Conservation (phyloP, 2,113 vertebrate genomes). For the cattle (Bos taurus) region DNA sequence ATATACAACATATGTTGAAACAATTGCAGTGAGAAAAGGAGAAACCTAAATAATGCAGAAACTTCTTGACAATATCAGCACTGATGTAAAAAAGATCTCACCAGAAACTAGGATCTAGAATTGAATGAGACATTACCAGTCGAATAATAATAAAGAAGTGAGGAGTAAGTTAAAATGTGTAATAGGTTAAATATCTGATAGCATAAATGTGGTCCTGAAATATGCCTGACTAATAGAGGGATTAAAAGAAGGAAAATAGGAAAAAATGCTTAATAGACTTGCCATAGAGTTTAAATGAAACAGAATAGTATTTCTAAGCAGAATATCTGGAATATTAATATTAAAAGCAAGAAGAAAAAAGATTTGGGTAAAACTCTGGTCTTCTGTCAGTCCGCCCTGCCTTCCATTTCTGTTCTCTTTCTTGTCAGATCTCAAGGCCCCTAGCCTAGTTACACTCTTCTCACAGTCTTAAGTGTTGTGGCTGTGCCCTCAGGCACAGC, state of each 20-base stretch:
- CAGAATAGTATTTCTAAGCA: not conserved
- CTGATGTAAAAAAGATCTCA: not conserved
- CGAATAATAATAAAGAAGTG: not conserved
- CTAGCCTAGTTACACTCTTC: not conserved
- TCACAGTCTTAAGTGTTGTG: not conserved
- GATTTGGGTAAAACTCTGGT: not conserved
- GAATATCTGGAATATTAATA: not conserved
- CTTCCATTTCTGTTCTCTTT: not conserved
- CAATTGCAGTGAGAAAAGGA: not conserved
- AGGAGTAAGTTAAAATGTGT: not conserved
- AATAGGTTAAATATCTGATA: not conserved
- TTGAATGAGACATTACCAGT: not conserved
- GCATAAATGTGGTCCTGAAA: not conserved
- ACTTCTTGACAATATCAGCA: not conserved
- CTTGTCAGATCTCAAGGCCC: not conserved
- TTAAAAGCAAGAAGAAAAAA: not conserved
- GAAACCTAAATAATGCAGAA: not conserved
- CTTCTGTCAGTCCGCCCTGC: not conserved
- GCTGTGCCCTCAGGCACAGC: not conserved
- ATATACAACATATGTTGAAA: not conserved
- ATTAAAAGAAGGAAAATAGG: not conserved
- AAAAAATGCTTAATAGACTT: not conserved
- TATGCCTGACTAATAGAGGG: not conserved
- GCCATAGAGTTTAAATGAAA: not conserved
- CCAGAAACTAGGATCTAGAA: not conserved